Evolutionary conservation across 2,888 invertebrate genomes (phyloP).

Genomic region (Acleris cristana): DNA sequence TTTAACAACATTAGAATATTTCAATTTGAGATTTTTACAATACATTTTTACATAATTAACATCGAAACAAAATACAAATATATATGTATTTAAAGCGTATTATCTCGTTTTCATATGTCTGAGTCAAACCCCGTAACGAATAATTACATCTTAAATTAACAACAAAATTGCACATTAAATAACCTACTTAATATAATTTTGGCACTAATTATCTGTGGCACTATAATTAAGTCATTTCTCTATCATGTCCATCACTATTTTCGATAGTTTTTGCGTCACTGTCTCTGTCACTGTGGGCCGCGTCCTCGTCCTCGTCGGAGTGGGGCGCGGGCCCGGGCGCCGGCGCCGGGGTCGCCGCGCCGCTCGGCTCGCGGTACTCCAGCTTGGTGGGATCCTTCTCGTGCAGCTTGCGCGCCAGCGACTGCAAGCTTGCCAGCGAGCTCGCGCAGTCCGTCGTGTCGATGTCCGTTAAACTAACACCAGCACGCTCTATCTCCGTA

Average conservation of each 20-base stretch:
- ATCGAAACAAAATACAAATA: constrained; percentile 65
- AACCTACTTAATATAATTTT: constrained; percentile 83
- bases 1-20: constrained; percentile 75
- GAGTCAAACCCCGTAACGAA: constrained; percentile 73
- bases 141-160: constrained; percentile 75
- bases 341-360: constrained; percentile 54
- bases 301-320: constrained; percentile 82
- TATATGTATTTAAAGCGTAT: constrained; percentile 79
- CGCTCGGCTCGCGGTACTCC: constrained; percentile 84
- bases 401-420: constrained; percentile 90
- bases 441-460: constrained; percentile 98
- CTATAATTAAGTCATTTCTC: constrained; percentile 80
- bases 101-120: constrained; percentile 75
- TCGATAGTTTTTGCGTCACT: constrained; percentile 75
- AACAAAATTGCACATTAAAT: constrained; percentile 82
- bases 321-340: constrained; percentile 67
- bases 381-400: constrained; percentile 92
- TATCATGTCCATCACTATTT: constrained; percentile 70
- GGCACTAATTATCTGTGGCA: constrained; percentile 87
- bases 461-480: constrained; percentile 95
- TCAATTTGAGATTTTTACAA: constrained; percentile 75
- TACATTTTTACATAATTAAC: constrained; percentile 61
- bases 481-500: constrained; percentile 96
- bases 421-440: constrained; percentile 94
- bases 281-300: constrained; percentile 76